A percentile compares a stretch with the other conserved stretches of the same genome.
Conservation (phyloP, 2,113 vertebrate genomes). For the Grammomys dolichurus region DNA sequence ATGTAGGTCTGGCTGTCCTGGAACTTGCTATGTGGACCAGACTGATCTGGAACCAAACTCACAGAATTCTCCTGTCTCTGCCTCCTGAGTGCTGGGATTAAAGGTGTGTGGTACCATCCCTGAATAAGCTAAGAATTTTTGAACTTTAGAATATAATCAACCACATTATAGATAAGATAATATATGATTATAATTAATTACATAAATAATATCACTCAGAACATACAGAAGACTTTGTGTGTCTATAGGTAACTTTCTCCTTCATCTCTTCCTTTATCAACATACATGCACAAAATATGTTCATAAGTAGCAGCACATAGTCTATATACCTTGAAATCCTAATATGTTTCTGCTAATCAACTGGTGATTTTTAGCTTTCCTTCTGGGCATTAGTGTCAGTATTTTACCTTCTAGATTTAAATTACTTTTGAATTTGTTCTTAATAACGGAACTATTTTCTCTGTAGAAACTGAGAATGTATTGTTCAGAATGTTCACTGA, state of each 20-base stretch:
- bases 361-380: background rate
- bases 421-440: conserved; percentile 18
- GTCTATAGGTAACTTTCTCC: background rate
- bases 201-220: background rate
- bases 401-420: background rate
- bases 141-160: background rate
- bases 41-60: background rate
- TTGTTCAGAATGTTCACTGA: background rate
- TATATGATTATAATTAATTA: background rate
- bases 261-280: background rate
- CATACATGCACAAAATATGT: background rate
- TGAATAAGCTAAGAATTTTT: background rate
- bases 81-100: background rate
- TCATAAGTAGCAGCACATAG: background rate
- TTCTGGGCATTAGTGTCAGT: background rate
- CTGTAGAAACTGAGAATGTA: background rate
- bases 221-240: background rate
- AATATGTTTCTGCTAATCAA: background rate
- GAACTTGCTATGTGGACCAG: background rate
- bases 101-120: background rate
- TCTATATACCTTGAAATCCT: background rate
- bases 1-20: background rate
- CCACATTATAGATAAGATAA: background rate
- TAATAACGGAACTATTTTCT: background rate
- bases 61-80: background rate